phyloP scores from a whole-genome alignment of 2,113 vertebrate genomes.

The Spermophilus dauricus region DNA sequence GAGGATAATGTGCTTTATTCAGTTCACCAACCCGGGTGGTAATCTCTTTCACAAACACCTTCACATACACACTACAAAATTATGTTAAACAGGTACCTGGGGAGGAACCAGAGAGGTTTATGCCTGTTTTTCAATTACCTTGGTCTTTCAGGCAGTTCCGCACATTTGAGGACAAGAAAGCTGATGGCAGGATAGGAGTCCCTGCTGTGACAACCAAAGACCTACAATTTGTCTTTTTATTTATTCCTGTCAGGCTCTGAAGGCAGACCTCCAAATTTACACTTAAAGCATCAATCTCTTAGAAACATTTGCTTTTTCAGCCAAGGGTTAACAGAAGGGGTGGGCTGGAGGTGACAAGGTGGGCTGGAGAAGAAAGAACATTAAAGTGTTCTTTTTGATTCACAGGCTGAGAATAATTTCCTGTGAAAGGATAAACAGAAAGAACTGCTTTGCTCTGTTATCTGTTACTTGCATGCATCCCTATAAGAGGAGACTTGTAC shows the following conservation, averaged over 20 bases:
- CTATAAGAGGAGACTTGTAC: neutral
- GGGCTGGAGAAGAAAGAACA: conserved; percentile 31
- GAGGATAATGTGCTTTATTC: too few relatives aligned
- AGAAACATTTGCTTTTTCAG: conserved; percentile 50
- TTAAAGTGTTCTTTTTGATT: conserved; percentile 25
- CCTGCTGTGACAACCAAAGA: conserved; percentile 66
- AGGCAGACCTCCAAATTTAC: conserved; percentile 50
- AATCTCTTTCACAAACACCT: too few relatives aligned
- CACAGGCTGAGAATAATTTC: conserved; percentile 31
- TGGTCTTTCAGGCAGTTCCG: conserved; percentile 66
- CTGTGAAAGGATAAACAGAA: conserved; percentile 47
- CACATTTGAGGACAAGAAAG: conserved; percentile 56
- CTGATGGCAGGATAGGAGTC: conserved; percentile 63
- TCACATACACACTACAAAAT: too few relatives aligned
- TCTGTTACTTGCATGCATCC: neutral
- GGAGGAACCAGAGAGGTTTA: conserved; percentile 55
- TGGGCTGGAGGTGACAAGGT: neutral
- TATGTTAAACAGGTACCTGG: too few relatives aligned
- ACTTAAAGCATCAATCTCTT: conserved; percentile 19
- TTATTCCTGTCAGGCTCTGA: conserved; percentile 56
- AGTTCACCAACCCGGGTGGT: too few relatives aligned
- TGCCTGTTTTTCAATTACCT: conserved; percentile 74
- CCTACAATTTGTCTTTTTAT: conserved; percentile 74
- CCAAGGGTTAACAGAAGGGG: conserved; percentile 41
- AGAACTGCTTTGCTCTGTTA: neutral